A percentile compares a stretch with the other conserved stretches of the same genome.
Conservation (phyloP, 2,888 invertebrate genomes). For the Dynastes maya region DNA sequence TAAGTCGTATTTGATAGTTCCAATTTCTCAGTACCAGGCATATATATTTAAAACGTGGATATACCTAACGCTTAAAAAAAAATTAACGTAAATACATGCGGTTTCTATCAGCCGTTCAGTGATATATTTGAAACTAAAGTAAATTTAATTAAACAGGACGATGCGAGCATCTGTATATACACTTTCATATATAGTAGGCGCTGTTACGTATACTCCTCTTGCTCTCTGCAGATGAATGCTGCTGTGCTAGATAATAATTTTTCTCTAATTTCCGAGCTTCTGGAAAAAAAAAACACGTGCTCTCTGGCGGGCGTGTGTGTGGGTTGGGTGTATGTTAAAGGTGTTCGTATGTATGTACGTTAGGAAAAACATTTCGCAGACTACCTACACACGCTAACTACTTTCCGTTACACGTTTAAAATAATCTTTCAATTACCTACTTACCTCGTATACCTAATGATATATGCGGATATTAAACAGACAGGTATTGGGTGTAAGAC, state of each 20-base stretch:
- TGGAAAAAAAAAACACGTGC: slow-evolving; percentile 27
- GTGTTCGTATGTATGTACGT: slow-evolving; percentile 7
- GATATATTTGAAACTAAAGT: slow-evolving; percentile 47
- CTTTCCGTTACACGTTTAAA: slow-evolving; percentile 5
- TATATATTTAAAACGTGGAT: slow-evolving; percentile 11
- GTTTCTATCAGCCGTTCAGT: slow-evolving; percentile 44
- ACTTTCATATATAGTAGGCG: not conserved
- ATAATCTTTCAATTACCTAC: slow-evolving; percentile 24
- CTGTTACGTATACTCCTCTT: not conserved
- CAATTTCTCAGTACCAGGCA: not conserved
- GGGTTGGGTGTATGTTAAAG: slow-evolving; percentile 3
- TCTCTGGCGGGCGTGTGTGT: not conserved
- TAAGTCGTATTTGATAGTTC: not conserved
- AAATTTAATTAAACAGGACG: slow-evolving; percentile 43
- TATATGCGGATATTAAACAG: slow-evolving; percentile 9
- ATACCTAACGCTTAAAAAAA: slow-evolving; percentile 29
- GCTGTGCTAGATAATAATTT: slow-evolving; percentile 36
- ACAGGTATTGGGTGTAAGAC: slow-evolving; percentile 6
- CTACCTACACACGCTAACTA: not conserved
- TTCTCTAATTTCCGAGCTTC: slow-evolving; percentile 40
- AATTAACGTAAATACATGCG: slow-evolving; percentile 38
- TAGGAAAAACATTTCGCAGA: slow-evolving; percentile 33
- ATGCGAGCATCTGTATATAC: not conserved
- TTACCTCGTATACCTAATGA: slow-evolving; percentile 10
- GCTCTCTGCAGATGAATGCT: slow-evolving; percentile 16